These are phyloP conservation scores for Cromileptes altivelis DNA, from an alignment of 2,113 vertebrate species.

Conservation along the genomic window DNA sequence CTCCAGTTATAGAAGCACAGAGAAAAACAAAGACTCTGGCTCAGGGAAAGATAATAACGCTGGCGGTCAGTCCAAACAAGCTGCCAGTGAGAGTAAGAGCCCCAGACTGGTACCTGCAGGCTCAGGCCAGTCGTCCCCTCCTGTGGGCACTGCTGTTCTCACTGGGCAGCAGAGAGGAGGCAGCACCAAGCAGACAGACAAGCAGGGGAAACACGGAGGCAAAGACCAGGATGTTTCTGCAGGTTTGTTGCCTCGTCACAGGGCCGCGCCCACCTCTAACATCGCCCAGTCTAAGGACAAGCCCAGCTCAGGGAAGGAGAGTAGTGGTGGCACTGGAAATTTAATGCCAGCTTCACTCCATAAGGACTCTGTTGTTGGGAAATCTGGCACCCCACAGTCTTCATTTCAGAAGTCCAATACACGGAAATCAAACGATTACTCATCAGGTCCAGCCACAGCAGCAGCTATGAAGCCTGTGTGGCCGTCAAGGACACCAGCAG, in stretches of 20 bases:
- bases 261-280: conserved; percentile 57
- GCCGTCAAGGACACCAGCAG: conserved; percentile 69
- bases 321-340: conserved; percentile 73
- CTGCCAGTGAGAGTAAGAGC: conserved; percentile 72
- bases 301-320: conserved; percentile 82
- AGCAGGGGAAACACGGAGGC: conserved; percentile 81
- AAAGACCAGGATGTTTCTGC: conserved; percentile 85
- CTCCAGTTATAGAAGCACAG: conserved; percentile 74
- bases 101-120: conserved; percentile 63
- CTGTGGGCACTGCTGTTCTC: conserved; percentile 80
- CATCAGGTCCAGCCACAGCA: conserved; percentile 69
- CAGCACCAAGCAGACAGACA: conserved; percentile 87
- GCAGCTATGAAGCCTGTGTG: conserved; percentile 77
- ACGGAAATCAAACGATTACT: conserved; percentile 81
- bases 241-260: conserved; percentile 75
- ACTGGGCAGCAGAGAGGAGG: conserved; percentile 79
- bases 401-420: conserved; percentile 74
- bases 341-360: conserved; percentile 77
- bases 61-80: conserved; percentile 69
- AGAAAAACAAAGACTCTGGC: conserved; percentile 74
- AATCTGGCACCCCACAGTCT: conserved; percentile 73
- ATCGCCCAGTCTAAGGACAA: conserved; percentile 79
- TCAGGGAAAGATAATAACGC: conserved; percentile 70
- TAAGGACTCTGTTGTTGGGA: conserved; percentile 83
- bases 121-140: conserved; percentile 79